phyloP scores from a whole-genome alignment of 23 tunicate species.

The Aplidium turbinatum region DNA sequence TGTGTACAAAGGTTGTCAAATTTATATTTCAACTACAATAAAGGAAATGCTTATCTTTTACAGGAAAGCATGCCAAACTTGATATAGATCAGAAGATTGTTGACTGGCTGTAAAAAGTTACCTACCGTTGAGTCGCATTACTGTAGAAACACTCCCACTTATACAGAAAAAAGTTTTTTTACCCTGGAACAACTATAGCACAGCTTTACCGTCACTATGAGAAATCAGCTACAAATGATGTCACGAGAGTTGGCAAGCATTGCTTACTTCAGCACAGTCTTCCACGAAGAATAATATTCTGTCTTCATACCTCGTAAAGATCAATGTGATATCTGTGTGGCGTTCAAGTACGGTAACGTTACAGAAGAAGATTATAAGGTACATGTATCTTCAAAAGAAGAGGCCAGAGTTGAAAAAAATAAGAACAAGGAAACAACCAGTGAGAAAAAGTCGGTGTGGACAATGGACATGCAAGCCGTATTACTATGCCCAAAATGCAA shows the following conservation, averaged over 20 bases:
- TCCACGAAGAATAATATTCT: neutral
- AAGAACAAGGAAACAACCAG: neutral
- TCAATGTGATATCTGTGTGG: neutral
- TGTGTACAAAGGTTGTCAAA: no score
- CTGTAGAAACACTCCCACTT: neutral
- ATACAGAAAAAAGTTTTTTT: neutral
- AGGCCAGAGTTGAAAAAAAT: neutral
- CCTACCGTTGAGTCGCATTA: conserved; percentile 1
- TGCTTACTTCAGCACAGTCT: neutral
- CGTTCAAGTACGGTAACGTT: neutral
- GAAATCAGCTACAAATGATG: neutral
- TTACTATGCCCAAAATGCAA: neutral
- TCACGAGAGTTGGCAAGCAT: neutral
- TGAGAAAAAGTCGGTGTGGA: neutral
- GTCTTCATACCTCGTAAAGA: neutral
- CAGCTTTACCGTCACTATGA: neutral
- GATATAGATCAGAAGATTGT: neutral
- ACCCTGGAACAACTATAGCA: neutral
- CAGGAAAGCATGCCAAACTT: neutral
- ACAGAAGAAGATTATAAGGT: neutral
- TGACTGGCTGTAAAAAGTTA: neutral
- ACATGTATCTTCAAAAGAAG: neutral
- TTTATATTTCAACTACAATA: no score
- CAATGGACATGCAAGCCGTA: neutral
- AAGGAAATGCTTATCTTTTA: no score